These are phyloP conservation scores for Chaetodon trifascialis DNA, from an alignment of 2,113 vertebrate species.

Conservation along the genomic window DNA sequence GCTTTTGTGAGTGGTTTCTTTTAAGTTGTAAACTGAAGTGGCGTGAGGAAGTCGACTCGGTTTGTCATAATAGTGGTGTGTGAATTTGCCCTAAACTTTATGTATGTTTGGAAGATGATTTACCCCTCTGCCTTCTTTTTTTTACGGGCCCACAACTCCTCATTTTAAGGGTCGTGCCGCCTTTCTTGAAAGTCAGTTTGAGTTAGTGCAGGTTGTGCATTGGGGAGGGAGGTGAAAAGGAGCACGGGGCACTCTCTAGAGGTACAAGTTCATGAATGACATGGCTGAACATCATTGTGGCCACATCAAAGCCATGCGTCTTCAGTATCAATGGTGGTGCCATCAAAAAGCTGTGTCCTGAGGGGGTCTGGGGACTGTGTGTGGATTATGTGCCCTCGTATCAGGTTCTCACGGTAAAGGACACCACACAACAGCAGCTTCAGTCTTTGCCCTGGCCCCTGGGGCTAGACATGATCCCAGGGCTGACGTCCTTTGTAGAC, in stretches of 20 bases:
- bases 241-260: constrained; percentile 43
- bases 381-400: constrained; percentile 79
- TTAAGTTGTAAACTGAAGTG: constrained; percentile 42
- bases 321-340: constrained; percentile 81
- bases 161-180: constrained; percentile 6
- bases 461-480: constrained; percentile 82
- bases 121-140: constrained; percentile 17
- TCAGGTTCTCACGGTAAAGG: constrained; percentile 83
- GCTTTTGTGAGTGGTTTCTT: constrained; percentile 42
- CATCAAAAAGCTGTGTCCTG: constrained; percentile 80
- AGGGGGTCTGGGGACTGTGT: constrained; percentile 78
- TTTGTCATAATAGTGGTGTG: constrained; percentile 27
- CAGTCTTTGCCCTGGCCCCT: constrained; percentile 71
- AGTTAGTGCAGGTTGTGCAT: constrained; percentile 1
- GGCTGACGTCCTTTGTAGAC: constrained; percentile 75
- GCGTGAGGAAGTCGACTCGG: constrained; percentile 17
- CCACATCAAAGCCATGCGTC: constrained; percentile 81
- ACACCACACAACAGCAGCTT: constrained; percentile 82
- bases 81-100: constrained; percentile 36
- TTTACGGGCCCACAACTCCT: constrained; percentile 29
- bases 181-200: constrained; percentile 37
- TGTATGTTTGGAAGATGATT: constrained; percentile 36
- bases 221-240: constrained; percentile 41
- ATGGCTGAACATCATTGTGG: constrained; percentile 77
- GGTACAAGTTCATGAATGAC: constrained; percentile 82